Evolutionary conservation across 1,140 invertebrate species (phyloP), one percentile per base, ranked within the genome.

Genomic region (Cotesia typhae): DNA sequence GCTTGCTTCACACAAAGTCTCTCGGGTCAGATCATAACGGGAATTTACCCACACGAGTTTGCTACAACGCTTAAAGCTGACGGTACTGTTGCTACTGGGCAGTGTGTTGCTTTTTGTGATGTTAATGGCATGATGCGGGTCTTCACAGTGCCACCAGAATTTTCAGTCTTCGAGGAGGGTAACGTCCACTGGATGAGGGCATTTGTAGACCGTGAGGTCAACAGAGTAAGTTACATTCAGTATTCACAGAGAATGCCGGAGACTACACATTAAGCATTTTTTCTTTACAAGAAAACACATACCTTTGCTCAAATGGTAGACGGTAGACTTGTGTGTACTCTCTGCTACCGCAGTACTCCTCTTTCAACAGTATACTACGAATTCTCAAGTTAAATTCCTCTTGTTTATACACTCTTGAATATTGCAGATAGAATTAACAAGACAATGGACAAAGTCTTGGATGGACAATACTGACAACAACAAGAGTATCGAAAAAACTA

Each of bases 121-220:
- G 88, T 86, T 47, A 91, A 90, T 74, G 90, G 90, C 9, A 88
- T 89, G 52, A 88, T 92, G 20, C 86, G 90, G 71, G 87, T 91
- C 80, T 90, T 90, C 60, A 83, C 87, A 60, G 77, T 89, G 65
- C 90, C 90, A 75, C 78, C 61, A 81, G 82, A 78, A 88, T 90
- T 83, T 74, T 74, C 73, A 52, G 76, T 63, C n/a, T 76, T 41
- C 12, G 74, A 79, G 53, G 38, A 71, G 14, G 70, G 59, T 66
- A 66, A 81, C 73, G 63, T 82, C 47, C 20, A 84, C 55, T 82
- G 80, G 81, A 79, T 80, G 78, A 71, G 61, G 53, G 75, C 79
- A 75, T 87, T 83, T 20, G 57, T 84, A 4, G 78, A 83, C 12
- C 79, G 78, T 37, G 81, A 85, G 77, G 70, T 81, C 4, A 37